phyloP scores from a whole-genome alignment of 2,113 vertebrate genomes.

The Amblyornis subalaris region DNA sequence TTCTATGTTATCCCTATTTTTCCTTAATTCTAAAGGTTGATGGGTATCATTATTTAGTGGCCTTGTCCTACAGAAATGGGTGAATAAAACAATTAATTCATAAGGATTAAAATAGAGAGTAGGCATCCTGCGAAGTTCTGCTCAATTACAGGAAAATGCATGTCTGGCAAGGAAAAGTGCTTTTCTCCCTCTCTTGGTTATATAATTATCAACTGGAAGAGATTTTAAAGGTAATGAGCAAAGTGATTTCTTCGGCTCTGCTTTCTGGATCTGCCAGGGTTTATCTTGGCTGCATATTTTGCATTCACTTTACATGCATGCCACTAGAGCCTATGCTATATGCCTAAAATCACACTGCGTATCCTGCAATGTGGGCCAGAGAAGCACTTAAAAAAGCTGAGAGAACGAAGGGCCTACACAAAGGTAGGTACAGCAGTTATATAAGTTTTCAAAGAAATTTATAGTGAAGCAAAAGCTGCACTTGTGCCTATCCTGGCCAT shows the following conservation, averaged over 20 bases:
- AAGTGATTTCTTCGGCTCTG: slow-evolving; percentile 1
- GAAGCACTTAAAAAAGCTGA: background rate
- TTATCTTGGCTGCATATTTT: slow-evolving; percentile 39
- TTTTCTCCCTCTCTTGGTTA: background rate
- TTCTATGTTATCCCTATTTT: background rate
- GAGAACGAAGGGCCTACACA: background rate
- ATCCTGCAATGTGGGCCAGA: background rate
- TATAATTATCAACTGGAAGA: slow-evolving; percentile 10
- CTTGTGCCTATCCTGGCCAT: background rate
- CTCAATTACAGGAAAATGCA: background rate
- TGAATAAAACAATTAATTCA: slow-evolving; percentile 10
- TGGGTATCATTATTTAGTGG: background rate
- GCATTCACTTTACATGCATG: slow-evolving; percentile 21
- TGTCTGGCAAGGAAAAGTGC: background rate
- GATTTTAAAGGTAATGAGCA: background rate
- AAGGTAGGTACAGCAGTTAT: background rate
- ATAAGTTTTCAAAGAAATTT: background rate
- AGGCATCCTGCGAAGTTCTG: background rate
- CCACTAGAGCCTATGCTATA: background rate
- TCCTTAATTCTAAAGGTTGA: background rate
- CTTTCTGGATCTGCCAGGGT: background rate
- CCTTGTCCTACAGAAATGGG: background rate
- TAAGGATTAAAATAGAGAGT: background rate
- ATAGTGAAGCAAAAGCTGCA: background rate
- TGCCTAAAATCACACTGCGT: background rate